phyloP scores from a whole-genome alignment of 2,888 invertebrate genomes.

The Falcaria lacertinaria region DNA sequence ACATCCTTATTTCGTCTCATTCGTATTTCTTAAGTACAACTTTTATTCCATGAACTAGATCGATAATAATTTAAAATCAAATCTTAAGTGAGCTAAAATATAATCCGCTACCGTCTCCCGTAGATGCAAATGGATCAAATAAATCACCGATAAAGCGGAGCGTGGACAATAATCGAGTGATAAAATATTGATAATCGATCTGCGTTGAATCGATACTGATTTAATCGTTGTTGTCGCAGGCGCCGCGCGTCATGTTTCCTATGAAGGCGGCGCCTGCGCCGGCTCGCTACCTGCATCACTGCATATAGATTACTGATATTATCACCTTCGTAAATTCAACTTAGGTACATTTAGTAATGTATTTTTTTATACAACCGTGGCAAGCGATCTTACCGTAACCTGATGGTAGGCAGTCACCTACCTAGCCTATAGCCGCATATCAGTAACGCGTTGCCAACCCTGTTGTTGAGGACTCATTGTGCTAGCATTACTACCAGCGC shows the following conservation, averaged over 20 bases:
- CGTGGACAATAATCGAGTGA: constrained; percentile 1
- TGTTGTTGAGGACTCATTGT: too few species aligned
- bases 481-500: too few species aligned
- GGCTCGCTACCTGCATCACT: constrained; percentile 7
- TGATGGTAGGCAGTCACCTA: too few species aligned
- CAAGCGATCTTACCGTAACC: too few species aligned
- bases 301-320: constrained; percentile 25
- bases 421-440: too few species aligned
- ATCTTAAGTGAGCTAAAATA: too few species aligned
- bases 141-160: neutral
- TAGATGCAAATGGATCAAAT: neutral
- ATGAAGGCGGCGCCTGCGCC: constrained; percentile 5
- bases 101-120: too few species aligned
- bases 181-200: neutral
- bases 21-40: too few species aligned
- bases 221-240: constrained; percentile 19
- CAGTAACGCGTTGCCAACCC: too few species aligned
- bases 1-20: too few species aligned
- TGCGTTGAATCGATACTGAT: constrained; percentile 4
- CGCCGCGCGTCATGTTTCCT: constrained; percentile 23
- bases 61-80: too few species aligned
- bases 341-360: neutral
- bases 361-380: neutral
- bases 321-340: neutral
- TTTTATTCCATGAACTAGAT: too few species aligned